These are phyloP conservation scores for Pogonus chalceus DNA, from an alignment of 1,140 invertebrate species.

Conservation along the genomic window DNA sequence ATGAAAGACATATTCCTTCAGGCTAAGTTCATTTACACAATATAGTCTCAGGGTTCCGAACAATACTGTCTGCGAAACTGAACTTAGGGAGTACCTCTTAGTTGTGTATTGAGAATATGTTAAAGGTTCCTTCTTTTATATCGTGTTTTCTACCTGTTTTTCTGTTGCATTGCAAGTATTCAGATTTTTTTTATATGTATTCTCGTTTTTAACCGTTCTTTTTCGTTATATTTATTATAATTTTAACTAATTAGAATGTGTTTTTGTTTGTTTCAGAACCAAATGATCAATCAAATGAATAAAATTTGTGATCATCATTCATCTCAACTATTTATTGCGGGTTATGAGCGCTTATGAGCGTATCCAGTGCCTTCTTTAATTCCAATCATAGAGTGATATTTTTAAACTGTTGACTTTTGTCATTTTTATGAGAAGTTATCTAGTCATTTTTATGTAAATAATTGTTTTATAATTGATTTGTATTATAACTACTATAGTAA, in stretches of 20 bases:
- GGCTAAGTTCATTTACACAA: slow-evolving; percentile 1
- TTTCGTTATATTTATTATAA: not conserved
- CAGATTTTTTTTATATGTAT: not conserved
- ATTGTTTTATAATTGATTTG: not conserved
- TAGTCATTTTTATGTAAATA: slow-evolving; percentile 1
- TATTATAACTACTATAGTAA: not conserved
- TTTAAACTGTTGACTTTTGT: not conserved
- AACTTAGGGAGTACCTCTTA: not conserved
- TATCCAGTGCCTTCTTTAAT: not conserved
- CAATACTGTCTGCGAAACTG: slow-evolving; percentile 7
- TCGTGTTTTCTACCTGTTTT: slow-evolving; percentile 5
- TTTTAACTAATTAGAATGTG: not conserved
- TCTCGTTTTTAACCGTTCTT: not conserved
- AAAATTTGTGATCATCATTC: not conserved
- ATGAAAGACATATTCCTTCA: not conserved
- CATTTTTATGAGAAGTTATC: not conserved
- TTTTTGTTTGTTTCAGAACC: not conserved
- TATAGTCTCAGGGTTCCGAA: not conserved
- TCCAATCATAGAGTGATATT: not conserved
- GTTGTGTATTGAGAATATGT: not conserved
- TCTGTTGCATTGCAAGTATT: not conserved
- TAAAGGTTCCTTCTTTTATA: not conserved
- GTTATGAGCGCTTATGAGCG: not conserved
- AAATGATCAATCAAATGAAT: not conserved
- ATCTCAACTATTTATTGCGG: not conserved